These are phyloP conservation scores for Megalurothrips usitatus DNA, from an alignment of 2,888 invertebrate species.

Conservation along the genomic window DNA sequence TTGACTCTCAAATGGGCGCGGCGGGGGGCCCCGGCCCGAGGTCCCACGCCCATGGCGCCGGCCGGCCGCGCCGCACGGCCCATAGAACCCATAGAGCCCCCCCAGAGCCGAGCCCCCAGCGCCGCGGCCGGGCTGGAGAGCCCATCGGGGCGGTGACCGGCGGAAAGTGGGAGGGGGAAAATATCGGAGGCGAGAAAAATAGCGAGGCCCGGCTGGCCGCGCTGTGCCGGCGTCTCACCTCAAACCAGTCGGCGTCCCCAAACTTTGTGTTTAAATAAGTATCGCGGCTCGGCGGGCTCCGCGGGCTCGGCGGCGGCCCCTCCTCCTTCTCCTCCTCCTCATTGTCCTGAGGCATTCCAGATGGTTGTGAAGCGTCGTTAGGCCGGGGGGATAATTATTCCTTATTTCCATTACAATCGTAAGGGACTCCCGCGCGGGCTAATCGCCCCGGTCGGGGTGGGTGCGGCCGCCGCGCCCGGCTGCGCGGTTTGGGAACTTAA, in stretches of 20 bases:
- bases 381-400: background rate
- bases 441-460: background rate
- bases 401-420: conserved; percentile 22
- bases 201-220: too few relatives aligned
- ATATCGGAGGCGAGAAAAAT: too few relatives aligned
- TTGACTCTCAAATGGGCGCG: conserved; percentile 11
- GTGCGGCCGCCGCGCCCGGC: background rate
- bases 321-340: background rate
- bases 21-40: background rate
- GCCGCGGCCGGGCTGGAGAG: too few relatives aligned
- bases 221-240: too few relatives aligned
- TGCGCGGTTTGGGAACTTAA: background rate
- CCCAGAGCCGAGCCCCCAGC: too few relatives aligned
- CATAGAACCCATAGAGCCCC: background rate
- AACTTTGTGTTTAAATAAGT: background rate
- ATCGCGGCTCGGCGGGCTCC: background rate
- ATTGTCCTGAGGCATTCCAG: background rate
- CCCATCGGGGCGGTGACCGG: too few relatives aligned
- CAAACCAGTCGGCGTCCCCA: too few relatives aligned
- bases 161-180: too few relatives aligned
- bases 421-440: background rate
- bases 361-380: background rate
- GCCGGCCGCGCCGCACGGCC: background rate
- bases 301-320: background rate
- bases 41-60: background rate